These are phyloP conservation scores for Helicoverpa assulta DNA, from an alignment of 2,888 invertebrate species.

Conservation along the genomic window DNA sequence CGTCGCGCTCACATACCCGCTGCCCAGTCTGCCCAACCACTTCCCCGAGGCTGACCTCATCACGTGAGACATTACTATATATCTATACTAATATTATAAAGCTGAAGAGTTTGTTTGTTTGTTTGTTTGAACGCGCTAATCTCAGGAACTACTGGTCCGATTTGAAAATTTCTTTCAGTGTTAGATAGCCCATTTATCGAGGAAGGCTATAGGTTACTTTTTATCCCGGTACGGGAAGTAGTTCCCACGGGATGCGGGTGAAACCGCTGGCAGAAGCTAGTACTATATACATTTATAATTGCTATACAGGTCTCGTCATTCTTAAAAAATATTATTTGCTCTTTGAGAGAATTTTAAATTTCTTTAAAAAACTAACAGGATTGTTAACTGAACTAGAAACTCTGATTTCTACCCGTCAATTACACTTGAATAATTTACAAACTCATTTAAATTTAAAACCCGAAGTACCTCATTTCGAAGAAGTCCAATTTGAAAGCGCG, in stretches of 20 bases:
- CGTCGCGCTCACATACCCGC: slow-evolving; percentile 58
- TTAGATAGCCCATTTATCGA: too few species aligned
- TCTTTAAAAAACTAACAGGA: background rate
- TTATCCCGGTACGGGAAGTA: too few species aligned
- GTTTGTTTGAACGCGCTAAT: too few species aligned
- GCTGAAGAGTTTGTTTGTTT: too few species aligned
- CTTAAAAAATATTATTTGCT: background rate
- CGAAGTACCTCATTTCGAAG: slow-evolving; percentile 17
- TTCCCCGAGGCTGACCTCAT: slow-evolving; percentile 67
- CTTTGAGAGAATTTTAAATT: background rate
- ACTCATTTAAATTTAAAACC: slow-evolving; percentile 18
- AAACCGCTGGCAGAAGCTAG: too few species aligned
- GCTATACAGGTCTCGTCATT: too few species aligned
- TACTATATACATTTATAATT: too few species aligned
- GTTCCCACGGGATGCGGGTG: too few species aligned
- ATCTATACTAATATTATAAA: too few species aligned
- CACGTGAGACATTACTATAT: slow-evolving; percentile 62
- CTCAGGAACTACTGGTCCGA: too few species aligned
- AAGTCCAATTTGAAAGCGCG: background rate
- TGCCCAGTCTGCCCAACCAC: slow-evolving; percentile 67
- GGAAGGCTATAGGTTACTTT: too few species aligned
- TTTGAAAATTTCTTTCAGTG: too few species aligned
- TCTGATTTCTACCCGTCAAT: slow-evolving; percentile 1
- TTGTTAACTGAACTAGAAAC: slow-evolving; percentile 1
- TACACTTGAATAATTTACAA: slow-evolving; percentile 6